Percentiles rank a stretch among this genome's conserved stretches.
Evolutionary conservation across 2,113 vertebrate genomes (phyloP).

Genomic region (Mobula birostris): DNA sequence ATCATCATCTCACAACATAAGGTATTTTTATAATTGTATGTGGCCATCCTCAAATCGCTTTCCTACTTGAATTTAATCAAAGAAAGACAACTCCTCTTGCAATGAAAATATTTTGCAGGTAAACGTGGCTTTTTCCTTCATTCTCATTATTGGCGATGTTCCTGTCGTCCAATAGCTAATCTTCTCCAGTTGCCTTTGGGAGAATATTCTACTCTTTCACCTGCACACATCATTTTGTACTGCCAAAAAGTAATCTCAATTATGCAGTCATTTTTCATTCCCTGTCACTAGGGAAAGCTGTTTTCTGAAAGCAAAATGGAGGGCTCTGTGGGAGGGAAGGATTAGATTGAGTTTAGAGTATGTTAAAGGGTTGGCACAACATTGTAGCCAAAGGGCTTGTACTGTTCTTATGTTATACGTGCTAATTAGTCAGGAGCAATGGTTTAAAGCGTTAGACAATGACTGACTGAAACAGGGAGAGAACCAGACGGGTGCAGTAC

Average conservation of each 20-base stretch:
- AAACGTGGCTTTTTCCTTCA: conserved; percentile 5
- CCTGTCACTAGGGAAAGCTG: background rate
- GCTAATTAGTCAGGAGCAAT: background rate
- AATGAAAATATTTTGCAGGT: background rate
- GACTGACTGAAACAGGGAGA: too few relatives aligned
- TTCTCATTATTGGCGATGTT: conserved; percentile 23
- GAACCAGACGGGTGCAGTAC: background rate
- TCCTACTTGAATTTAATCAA: conserved; percentile 8
- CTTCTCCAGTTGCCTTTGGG: background rate
- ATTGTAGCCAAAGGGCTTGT: too few relatives aligned
- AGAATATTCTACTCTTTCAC: background rate
- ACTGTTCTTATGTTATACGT: too few relatives aligned
- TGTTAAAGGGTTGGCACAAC: too few relatives aligned
- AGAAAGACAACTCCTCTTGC: background rate
- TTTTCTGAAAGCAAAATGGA: background rate
- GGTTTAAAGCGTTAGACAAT: background rate
- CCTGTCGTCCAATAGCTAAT: background rate
- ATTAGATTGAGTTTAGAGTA: too few relatives aligned
- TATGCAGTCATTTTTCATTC: conserved; percentile 17
- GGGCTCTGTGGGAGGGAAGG: too few relatives aligned
- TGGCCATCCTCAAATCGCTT: background rate
- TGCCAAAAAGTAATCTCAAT: conserved; percentile 7
- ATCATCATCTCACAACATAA: background rate
- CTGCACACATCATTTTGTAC: background rate
- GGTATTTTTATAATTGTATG: background rate